Percentiles rank a stretch among this genome's conserved stretches.
These are phyloP conservation scores for Homalodisca vitripennis DNA, from an alignment of 1,140 invertebrate genomes.

Conservation along the genomic window DNA sequence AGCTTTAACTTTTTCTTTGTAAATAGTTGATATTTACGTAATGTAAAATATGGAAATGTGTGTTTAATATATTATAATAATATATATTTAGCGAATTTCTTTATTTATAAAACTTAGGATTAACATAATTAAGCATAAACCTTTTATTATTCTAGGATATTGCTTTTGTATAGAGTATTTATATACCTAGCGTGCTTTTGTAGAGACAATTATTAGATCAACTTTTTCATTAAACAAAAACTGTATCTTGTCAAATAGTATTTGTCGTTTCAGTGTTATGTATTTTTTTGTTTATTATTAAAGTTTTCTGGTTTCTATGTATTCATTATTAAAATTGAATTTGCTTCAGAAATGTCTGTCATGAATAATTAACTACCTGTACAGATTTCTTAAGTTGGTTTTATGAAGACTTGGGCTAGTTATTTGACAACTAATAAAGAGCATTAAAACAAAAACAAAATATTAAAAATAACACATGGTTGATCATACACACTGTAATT, in stretches of 20 bases:
- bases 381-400: no score
- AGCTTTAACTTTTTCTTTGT: conserved; percentile 13
- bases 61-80: background rate
- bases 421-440: no score
- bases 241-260: conserved; percentile 14
- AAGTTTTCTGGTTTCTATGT: conserved; percentile 11
- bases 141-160: background rate
- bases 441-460: no score
- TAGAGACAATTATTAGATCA: background rate
- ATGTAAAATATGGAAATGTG: conserved; percentile 16
- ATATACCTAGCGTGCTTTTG: conserved; percentile 31
- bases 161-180: conserved; percentile 31
- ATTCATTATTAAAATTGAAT: conserved; percentile 15
- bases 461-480: no score
- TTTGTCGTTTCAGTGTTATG: conserved; percentile 18
- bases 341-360: no score
- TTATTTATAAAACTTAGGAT: conserved; percentile 16
- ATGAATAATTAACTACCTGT: no score
- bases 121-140: background rate
- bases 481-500: no score
- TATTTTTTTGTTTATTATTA: background rate
- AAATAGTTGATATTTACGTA: conserved; percentile 9
- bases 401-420: no score
- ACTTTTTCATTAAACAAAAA: conserved; percentile 2
- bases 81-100: background rate